Conservation (phyloP, 2,113 vertebrate species). For the Patagioenas fasciata region DNA sequence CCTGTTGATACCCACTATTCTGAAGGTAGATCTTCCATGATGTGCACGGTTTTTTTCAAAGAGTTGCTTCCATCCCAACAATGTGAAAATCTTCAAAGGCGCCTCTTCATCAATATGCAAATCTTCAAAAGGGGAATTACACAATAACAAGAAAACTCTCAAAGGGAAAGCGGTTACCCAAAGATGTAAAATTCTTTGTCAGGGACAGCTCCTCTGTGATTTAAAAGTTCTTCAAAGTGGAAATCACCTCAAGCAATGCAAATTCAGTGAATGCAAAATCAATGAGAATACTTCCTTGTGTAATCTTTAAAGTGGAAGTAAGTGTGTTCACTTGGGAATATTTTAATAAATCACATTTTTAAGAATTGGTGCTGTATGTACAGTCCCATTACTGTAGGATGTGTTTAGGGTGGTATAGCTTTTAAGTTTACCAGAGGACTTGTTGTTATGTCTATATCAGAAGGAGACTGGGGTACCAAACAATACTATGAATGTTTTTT, state of each 20-base stretch:
- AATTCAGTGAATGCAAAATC: conserved; percentile 31
- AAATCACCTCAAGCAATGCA: conserved; percentile 64
- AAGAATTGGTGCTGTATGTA: not conserved
- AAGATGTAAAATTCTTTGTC: conserved; percentile 64
- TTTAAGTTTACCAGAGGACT: not conserved
- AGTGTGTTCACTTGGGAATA: conserved; percentile 6
- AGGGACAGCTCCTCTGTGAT: conserved; percentile 47
- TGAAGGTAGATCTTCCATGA: not conserved
- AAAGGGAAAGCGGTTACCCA: conserved; percentile 56
- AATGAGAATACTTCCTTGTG: not conserved
- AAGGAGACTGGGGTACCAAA: not conserved
- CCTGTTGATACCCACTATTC: not conserved
- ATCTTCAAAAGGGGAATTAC: conserved; percentile 69
- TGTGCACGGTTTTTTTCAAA: not conserved
- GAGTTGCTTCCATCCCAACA: not conserved
- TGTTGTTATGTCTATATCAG: not conserved
- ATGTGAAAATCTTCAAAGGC: conserved; percentile 65
- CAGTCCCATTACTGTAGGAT: not conserved
- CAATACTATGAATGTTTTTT: not conserved
- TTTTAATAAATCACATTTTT: not conserved
- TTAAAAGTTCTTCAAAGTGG: conserved; percentile 62
- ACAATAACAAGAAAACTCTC: conserved; percentile 57
- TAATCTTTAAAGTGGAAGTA: conserved; percentile 49
- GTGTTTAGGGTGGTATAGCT: not conserved
- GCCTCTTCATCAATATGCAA: conserved; percentile 51